These are phyloP conservation scores for Patella pellucida DNA, from an alignment of 2,888 invertebrate genomes.

Conservation along the genomic window DNA sequence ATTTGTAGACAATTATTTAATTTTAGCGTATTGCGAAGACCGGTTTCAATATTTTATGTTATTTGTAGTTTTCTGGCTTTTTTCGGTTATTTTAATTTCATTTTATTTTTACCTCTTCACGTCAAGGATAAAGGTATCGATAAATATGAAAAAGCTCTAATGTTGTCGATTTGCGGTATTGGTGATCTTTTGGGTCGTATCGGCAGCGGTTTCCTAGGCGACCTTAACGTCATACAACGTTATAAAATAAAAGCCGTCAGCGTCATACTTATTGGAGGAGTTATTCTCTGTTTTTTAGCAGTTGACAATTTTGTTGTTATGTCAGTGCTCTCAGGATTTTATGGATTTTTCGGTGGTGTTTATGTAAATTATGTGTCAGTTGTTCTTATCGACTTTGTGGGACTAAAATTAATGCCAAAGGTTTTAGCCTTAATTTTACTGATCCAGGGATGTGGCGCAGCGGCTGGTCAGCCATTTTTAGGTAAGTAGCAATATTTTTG, in stretches of 20 bases:
- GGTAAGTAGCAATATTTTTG: slow-evolving; percentile 41
- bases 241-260: slow-evolving; percentile 50
- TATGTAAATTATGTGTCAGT: slow-evolving; percentile 53
- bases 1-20: slow-evolving; percentile 42
- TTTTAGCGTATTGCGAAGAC: slow-evolving; percentile 49
- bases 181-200: slow-evolving; percentile 56
- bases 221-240: slow-evolving; percentile 45
- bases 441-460: slow-evolving; percentile 57
- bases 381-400: slow-evolving; percentile 58
- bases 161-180: slow-evolving; percentile 56
- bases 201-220: slow-evolving; percentile 49
- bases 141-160: slow-evolving; percentile 47
- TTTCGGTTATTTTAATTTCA: slow-evolving; percentile 60
- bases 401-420: slow-evolving; percentile 50
- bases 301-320: slow-evolving; percentile 45
- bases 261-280: slow-evolving; percentile 43
- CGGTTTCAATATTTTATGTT: slow-evolving; percentile 45
- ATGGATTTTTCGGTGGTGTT: slow-evolving; percentile 60
- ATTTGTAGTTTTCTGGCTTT: slow-evolving; percentile 51
- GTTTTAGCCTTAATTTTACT: slow-evolving; percentile 54
- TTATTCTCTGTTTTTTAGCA: slow-evolving; percentile 45
- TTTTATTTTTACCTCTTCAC: slow-evolving; percentile 53
- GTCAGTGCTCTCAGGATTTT: slow-evolving; percentile 49
- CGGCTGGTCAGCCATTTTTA: slow-evolving; percentile 53
- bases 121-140: slow-evolving; percentile 39